A percentile compares a stretch with the other conserved stretches of the same genome.
Conservation (phyloP, 2,797 vertebrate species). For the Sebastes taczanowskii region DNA sequence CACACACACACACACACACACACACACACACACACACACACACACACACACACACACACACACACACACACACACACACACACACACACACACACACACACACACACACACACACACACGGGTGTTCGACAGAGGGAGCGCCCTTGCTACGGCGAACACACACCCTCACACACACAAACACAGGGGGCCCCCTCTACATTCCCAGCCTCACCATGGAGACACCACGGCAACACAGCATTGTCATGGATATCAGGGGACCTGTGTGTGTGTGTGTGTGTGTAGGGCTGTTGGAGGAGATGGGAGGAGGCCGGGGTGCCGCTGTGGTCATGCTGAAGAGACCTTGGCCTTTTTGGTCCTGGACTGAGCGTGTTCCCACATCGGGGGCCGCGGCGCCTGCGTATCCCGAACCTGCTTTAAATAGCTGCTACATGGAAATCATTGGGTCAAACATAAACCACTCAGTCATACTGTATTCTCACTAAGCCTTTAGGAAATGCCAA, state of each 20-base stretch:
- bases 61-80: conserved; percentile 37
- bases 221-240: conserved; percentile 88
- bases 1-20: too few relatives aligned
- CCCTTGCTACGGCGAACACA: conserved; percentile 54
- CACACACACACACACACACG: conserved; percentile 62
- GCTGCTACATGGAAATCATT: conserved; percentile 31
- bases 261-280: conserved; percentile 25
- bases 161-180: conserved; percentile 67
- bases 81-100: conserved; percentile 51
- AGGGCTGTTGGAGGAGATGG: conserved; percentile 57
- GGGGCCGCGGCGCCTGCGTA: conserved; percentile 31
- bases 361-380: conserved; percentile 48
- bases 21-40: conserved; percentile 42
- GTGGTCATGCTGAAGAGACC: conserved; percentile 67
- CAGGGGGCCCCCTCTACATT: conserved; percentile 80
- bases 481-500: conserved; percentile 8
- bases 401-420: conserved; percentile 47
- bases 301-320: conserved; percentile 71
- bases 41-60: conserved; percentile 39
- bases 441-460: conserved; percentile 18
- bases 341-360: conserved; percentile 70
- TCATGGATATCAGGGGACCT: conserved; percentile 94
- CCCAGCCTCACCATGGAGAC: conserved; percentile 92
- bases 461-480: not conserved
- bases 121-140: conserved; percentile 63